Percentiles rank a stretch among this genome's conserved stretches.
phyloP scores from a whole-genome alignment of 1,140 invertebrate genomes.

The Aleiodes sp. region DNA sequence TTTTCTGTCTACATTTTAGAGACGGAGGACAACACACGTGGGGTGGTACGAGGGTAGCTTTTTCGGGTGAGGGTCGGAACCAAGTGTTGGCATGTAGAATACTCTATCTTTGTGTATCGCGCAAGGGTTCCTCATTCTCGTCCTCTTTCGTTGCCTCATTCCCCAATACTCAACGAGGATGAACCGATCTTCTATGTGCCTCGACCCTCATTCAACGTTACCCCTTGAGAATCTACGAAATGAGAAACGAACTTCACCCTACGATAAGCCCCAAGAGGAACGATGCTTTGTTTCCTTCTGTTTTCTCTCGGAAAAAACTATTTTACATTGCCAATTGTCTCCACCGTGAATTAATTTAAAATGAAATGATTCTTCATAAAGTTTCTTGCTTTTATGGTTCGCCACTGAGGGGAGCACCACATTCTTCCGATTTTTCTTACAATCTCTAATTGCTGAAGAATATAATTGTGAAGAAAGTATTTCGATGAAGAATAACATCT shows the following conservation, averaged over 20 bases:
- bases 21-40: not conserved
- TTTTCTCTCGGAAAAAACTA: not conserved
- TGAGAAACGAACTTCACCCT: not conserved
- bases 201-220: too few species aligned
- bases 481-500: conserved; percentile 28
- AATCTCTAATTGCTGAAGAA: conserved; percentile 10
- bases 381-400: not conserved
- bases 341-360: too few species aligned
- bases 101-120: conserved; percentile 35
- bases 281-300: not conserved
- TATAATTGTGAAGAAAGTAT: not conserved
- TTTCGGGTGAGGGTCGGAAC: not conserved
- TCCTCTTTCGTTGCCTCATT: not conserved
- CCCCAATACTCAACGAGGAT: too few species aligned
- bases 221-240: too few species aligned
- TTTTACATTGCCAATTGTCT: too few species aligned
- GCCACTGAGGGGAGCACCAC: not conserved
- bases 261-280: conserved; percentile 8
- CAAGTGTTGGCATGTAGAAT: conserved; percentile 16
- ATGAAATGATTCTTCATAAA: too few species aligned
- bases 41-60: conserved; percentile 6
- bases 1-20: too few species aligned
- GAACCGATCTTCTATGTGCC: too few species aligned
- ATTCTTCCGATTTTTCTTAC: not conserved
- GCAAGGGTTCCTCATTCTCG: conserved; percentile 33